Percentiles rank a stretch among this genome's conserved stretches.
phyloP scores from a whole-genome alignment of 2,888 invertebrate species.

The Platerodrilus igneus region DNA sequence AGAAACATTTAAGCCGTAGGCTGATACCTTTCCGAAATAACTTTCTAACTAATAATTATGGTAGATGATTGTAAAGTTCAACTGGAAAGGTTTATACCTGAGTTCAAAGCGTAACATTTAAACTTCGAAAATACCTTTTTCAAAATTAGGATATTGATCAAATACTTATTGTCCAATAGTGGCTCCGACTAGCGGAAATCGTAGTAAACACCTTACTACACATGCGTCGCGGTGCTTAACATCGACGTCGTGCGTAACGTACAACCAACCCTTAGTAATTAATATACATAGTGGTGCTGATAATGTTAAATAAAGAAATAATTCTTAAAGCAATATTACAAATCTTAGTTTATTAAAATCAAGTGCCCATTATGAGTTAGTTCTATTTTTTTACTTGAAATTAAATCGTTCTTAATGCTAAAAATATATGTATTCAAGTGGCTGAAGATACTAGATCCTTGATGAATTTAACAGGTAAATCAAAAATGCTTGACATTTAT shows the following conservation, averaged over 20 bases:
- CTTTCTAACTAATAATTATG: no score
- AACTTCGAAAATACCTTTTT: no score
- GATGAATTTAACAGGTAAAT: no score
- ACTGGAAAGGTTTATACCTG: no score
- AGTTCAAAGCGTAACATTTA: no score
- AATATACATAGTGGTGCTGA: conserved; percentile 24
- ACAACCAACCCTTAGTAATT: conserved; percentile 24
- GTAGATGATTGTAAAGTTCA: no score
- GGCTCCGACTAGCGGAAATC: conserved; percentile 21
- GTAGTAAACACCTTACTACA: conserved; percentile 17
- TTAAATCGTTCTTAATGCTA: conserved; percentile 10
- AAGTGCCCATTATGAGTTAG: conserved; percentile 18
- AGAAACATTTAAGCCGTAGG: no score
- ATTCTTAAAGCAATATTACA: conserved; percentile 10
- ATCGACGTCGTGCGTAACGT: conserved; percentile 31
- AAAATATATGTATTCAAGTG: no score
- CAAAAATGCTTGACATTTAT: no score
- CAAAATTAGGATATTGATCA: conserved; percentile 23
- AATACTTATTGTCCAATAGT: conserved; percentile 17
- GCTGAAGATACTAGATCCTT: no score
- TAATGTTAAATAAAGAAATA: conserved; percentile 21
- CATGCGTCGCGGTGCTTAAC: conserved; percentile 30
- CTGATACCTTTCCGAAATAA: no score
- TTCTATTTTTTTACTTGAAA: conserved; percentile 9
- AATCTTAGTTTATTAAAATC: conserved; percentile 10